Evolutionary conservation across 2,797 vertebrate species (phyloP).

Genomic region (Coranthus polyacanthus): DNA sequence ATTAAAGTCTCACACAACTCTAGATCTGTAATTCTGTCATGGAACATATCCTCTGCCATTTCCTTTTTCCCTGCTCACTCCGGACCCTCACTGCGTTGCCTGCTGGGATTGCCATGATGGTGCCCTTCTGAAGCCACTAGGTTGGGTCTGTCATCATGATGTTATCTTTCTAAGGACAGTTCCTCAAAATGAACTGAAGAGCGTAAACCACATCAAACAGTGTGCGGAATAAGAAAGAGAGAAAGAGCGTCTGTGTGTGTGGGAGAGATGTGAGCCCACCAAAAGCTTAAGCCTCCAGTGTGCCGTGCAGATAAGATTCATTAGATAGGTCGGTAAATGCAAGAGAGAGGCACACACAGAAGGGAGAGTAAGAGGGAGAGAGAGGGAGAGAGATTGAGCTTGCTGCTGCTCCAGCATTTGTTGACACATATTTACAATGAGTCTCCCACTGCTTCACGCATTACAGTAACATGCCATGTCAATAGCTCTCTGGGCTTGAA

Average conservation of each 20-base stretch:
- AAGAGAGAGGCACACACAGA: conserved; percentile 56
- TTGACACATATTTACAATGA: conserved; percentile 85
- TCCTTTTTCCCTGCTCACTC: conserved; percentile 39
- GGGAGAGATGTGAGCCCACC: conserved; percentile 75
- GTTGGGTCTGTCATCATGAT: conserved; percentile 58
- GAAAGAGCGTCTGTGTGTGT: conserved; percentile 58
- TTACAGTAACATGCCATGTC: conserved; percentile 81
- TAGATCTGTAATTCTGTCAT: conserved; percentile 71
- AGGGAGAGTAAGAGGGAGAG: conserved; percentile 28
- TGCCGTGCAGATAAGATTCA: conserved; percentile 83
- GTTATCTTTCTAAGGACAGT: conserved; percentile 72
- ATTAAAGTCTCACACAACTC: conserved; percentile 58
- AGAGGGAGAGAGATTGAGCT: conserved; percentile 63
- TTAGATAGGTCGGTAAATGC: conserved; percentile 83
- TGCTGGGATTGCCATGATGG: conserved; percentile 53
- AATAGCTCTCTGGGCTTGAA: conserved; percentile 80
- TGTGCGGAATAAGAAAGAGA: conserved; percentile 48
- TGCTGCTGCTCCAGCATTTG: conserved; percentile 80
- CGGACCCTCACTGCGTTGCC: conserved; percentile 45
- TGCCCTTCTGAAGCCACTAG: conserved; percentile 64
- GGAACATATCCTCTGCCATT: conserved; percentile 65
- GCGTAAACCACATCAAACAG: conserved; percentile 71
- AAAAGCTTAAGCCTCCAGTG: conserved; percentile 82
- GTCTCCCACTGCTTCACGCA: conserved; percentile 79
- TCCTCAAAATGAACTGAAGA: conserved; percentile 74